phyloP scores from a whole-genome alignment of 2,113 vertebrate species.

The Cynoglossus semilaevis region DNA sequence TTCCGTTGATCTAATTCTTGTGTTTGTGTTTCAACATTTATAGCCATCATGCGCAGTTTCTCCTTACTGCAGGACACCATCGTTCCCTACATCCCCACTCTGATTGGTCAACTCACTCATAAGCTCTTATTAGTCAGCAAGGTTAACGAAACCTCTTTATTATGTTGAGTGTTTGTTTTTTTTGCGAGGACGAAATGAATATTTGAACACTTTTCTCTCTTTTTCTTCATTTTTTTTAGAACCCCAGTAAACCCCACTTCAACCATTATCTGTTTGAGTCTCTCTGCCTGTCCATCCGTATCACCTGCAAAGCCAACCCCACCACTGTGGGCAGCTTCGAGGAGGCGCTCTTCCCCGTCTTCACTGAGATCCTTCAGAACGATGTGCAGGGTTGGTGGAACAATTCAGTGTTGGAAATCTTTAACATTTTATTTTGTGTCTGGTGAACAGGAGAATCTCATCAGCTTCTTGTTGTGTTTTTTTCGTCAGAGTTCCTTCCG shows the following conservation, averaged over 20 bases:
- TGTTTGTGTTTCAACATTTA: slow-evolving; percentile 51
- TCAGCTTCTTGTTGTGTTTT: not conserved
- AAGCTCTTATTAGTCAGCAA: slow-evolving; percentile 97
- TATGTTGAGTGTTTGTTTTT: not conserved
- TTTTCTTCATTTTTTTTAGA: slow-evolving; percentile 73
- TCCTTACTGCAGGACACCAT: slow-evolving; percentile 96
- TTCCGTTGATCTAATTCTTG: not conserved
- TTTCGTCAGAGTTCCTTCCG: slow-evolving; percentile 90
- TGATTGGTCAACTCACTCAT: slow-evolving; percentile 94
- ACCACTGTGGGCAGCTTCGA: slow-evolving; percentile 90
- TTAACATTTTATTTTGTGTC: too few species aligned
- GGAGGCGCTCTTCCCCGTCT: slow-evolving; percentile 95
- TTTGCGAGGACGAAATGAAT: too few species aligned
- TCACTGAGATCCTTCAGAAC: slow-evolving; percentile 95
- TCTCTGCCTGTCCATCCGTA: slow-evolving; percentile 92
- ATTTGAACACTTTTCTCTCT: not conserved
- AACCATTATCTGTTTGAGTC: slow-evolving; percentile 99
- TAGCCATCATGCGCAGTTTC: slow-evolving; percentile 98
- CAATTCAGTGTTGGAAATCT: too few species aligned
- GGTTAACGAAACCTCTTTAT: slow-evolving; percentile 73
- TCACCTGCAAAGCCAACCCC: slow-evolving; percentile 94
- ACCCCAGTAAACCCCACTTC: slow-evolving; percentile 99
- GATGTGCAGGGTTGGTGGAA: slow-evolving; percentile 89
- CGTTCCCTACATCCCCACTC: slow-evolving; percentile 93
- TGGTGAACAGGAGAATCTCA: not conserved